These are phyloP conservation scores for Sipha flava DNA, from an alignment of 1,140 invertebrate genomes.

Conservation along the genomic window DNA sequence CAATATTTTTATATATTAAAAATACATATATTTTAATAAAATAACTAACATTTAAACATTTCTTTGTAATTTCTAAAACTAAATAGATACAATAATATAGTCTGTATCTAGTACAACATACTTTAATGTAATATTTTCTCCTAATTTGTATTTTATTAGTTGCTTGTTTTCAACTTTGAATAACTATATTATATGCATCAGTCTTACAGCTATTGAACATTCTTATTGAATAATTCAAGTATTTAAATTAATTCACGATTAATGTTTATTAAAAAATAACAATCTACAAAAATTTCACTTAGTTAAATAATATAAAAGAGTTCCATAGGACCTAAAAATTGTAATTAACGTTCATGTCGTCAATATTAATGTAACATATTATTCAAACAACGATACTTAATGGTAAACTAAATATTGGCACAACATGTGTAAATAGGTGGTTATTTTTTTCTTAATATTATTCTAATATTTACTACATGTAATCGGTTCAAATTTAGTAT, in stretches of 20 bases:
- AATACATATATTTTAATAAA: constrained; percentile 9
- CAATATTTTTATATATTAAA: not conserved
- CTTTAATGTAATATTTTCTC: not conserved
- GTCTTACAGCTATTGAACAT: constrained; percentile 4
- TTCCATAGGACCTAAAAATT: not conserved
- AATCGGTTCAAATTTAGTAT: not conserved
- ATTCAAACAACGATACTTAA: not conserved
- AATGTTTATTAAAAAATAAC: not conserved
- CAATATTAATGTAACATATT: not conserved
- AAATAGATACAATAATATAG: not conserved
- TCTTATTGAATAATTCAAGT: not conserved
- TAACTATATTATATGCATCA: not conserved
- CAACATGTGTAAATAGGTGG: not conserved
- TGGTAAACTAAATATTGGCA: constrained; percentile 7
- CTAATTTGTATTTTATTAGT: not conserved
- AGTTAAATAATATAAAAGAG: not conserved
- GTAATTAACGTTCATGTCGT: not conserved
- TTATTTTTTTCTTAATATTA: not conserved
- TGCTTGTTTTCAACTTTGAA: not conserved
- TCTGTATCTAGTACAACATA: not conserved
- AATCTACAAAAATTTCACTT: not conserved
- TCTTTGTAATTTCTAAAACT: not conserved
- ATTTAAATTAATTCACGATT: not conserved
- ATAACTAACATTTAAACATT: not conserved
- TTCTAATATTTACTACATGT: not conserved